Evolutionary conservation across 1,140 invertebrate genomes (phyloP), one percentile per base, ranked within the genome.

Genomic region (Ceratoteleas bidentatus): DNA sequence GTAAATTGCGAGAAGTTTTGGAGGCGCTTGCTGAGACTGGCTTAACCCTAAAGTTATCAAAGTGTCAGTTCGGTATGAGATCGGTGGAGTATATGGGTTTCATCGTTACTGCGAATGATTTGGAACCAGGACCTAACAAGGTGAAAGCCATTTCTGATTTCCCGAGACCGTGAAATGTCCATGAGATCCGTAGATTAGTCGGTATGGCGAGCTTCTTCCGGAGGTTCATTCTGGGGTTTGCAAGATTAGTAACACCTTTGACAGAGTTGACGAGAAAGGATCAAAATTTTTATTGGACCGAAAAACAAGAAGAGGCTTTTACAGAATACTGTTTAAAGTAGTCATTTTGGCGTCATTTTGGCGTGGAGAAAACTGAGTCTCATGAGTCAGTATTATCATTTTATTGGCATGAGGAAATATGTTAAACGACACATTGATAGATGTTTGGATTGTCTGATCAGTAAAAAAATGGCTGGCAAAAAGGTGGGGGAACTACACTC

Each of bases 171-270:
- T 13, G 11, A 6, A 24, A 64, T 38, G 47, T 50, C 8, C 61
- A 64, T 15, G 61, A 32, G 9, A n/a, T 52, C 0, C 3, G 49
- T 3, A 5, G 61, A 11, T 64, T 64, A 13, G 7, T 64, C 3
- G 45, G 61, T 8, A 6, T 64, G 45, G 16, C 14, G 4, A 47
- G 61, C n/a, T 64, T 50, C 16, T 50, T 64, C n/a, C 16, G 47
- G 10, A 4, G 61, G 6, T 64, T 64, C 61, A 33, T 64, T 33
- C 24, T 32, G 4, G 14, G 33, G 8, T 64, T 33, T 10, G 54
- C 54, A 6, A 40, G 14, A 8, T 77, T 89, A 6, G 85, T 81
- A 6, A 49, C 45, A 47, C 87, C 87, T 1, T 52, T 89, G 32
- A 36, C 53, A 6, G 16, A 65, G 9, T 45, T 85, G 10, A 24